These are phyloP conservation scores for Notodromas monacha DNA, from an alignment of 2,888 invertebrate genomes.

Conservation along the genomic window DNA sequence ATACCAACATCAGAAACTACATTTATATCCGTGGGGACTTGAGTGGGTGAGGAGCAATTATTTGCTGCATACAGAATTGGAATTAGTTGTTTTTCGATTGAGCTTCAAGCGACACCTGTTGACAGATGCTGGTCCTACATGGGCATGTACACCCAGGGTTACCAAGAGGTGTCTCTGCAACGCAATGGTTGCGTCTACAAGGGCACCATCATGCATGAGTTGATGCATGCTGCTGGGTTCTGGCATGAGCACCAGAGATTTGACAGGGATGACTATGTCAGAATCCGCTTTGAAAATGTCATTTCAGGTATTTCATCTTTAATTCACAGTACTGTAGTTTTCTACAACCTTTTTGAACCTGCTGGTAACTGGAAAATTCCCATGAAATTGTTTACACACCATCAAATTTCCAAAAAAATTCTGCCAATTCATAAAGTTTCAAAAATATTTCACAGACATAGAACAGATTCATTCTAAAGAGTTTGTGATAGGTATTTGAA, in stretches of 20 bases:
- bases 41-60: background rate
- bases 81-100: background rate
- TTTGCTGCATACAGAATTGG: background rate
- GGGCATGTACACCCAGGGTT: slow-evolving; percentile 17
- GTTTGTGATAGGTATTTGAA: too few relatives aligned
- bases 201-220: slow-evolving; percentile 19
- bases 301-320: slow-evolving; percentile 14
- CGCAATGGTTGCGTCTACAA: slow-evolving; percentile 16
- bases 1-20: background rate
- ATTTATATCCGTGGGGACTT: background rate
- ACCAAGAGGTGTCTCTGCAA: slow-evolving; percentile 19
- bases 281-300: slow-evolving; percentile 16
- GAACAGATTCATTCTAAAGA: too few relatives aligned
- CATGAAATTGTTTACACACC: too few relatives aligned
- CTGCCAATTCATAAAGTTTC: too few relatives aligned
- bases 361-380: too few relatives aligned
- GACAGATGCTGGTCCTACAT: slow-evolving; percentile 19
- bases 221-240: slow-evolving; percentile 20
- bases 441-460: too few relatives aligned
- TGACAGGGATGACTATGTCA: slow-evolving; percentile 18
- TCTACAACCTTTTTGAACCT: too few relatives aligned
- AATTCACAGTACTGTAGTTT: too few relatives aligned
- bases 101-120: background rate
- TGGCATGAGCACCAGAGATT: slow-evolving; percentile 20
- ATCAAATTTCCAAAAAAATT: too few relatives aligned